These are phyloP conservation scores for Itoplectis maculator DNA, from an alignment of 2,888 invertebrate species.

Conservation along the genomic window DNA sequence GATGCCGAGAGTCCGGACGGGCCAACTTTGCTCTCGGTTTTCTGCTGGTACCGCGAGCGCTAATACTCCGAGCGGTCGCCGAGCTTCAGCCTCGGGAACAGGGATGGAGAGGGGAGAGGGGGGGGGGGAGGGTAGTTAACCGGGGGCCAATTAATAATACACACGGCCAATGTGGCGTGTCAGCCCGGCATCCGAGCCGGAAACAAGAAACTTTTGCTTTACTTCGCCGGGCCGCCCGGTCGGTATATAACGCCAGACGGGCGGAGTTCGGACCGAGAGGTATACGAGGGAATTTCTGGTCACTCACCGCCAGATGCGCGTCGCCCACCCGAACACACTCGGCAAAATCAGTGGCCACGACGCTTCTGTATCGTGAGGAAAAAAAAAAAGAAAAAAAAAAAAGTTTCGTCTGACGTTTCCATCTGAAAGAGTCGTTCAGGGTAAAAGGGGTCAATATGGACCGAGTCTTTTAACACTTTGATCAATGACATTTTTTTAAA, in stretches of 20 bases:
- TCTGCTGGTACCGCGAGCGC: constrained; percentile 36
- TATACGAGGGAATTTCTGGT: constrained; percentile 13
- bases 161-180: constrained; percentile 54
- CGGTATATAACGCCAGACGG: not conserved
- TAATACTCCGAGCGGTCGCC: constrained; percentile 41
- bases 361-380: not conserved
- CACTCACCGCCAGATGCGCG: constrained; percentile 14
- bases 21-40: constrained; percentile 60
- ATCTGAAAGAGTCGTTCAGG: too few relatives aligned
- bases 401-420: too few relatives aligned
- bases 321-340: not conserved
- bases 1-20: constrained; percentile 15
- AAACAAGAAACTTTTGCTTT: constrained; percentile 50
- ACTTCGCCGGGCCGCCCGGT: constrained; percentile 4
- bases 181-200: constrained; percentile 29
- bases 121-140: constrained; percentile 60
- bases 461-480: too few relatives aligned
- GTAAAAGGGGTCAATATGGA: too few relatives aligned
- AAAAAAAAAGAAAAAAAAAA: too few relatives aligned
- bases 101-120: too few relatives aligned
- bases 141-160: constrained; percentile 62
- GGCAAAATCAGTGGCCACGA: not conserved
- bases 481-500: too few relatives aligned
- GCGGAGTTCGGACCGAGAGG: not conserved
- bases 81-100: constrained; percentile 25